A percentile compares a stretch with the other conserved stretches of the same genome.
These are phyloP conservation scores for Tychaedon coryphoeus DNA, from an alignment of 2,113 vertebrate species.

Conservation along the genomic window DNA sequence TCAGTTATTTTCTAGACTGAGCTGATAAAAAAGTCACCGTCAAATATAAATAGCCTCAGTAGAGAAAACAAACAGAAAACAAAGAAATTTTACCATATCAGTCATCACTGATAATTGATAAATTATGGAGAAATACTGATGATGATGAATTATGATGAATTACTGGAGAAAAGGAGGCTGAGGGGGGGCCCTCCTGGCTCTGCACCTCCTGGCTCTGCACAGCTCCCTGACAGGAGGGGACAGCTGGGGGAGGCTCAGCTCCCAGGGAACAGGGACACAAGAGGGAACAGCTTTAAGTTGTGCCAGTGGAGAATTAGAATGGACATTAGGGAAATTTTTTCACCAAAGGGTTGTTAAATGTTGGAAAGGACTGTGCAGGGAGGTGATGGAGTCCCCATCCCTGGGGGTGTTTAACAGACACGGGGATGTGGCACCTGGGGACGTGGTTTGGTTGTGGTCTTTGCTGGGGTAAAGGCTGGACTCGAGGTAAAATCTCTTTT, in stretches of 20 bases:
- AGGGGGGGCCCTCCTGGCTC: neutral
- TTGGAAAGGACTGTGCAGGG: neutral
- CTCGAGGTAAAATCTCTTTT: neutral
- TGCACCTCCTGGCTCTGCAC: neutral
- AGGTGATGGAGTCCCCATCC: neutral
- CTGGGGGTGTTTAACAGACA: neutral
- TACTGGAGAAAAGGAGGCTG: neutral
- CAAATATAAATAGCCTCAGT: neutral
- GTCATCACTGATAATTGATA: neutral
- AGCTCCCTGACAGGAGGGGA: neutral
- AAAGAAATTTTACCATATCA: neutral
- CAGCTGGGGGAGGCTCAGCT: neutral
- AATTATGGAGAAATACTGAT: too few species aligned
- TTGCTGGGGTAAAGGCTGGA: neutral
- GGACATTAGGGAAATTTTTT: neutral
- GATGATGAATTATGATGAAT: too few species aligned
- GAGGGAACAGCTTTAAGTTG: neutral
- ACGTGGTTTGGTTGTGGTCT: too few species aligned
- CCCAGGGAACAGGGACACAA: neutral
- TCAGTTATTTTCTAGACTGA: neutral
- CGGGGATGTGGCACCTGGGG: accelerated
- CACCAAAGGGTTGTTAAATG: accelerated
- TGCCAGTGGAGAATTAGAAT: neutral
- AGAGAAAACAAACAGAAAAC: neutral
- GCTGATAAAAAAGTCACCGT: neutral